A percentile compares a stretch with the other conserved stretches of the same genome.
Evolutionary conservation across 1,140 invertebrate genomes (phyloP).

Genomic region (Pseudachorutes palmiensis): DNA sequence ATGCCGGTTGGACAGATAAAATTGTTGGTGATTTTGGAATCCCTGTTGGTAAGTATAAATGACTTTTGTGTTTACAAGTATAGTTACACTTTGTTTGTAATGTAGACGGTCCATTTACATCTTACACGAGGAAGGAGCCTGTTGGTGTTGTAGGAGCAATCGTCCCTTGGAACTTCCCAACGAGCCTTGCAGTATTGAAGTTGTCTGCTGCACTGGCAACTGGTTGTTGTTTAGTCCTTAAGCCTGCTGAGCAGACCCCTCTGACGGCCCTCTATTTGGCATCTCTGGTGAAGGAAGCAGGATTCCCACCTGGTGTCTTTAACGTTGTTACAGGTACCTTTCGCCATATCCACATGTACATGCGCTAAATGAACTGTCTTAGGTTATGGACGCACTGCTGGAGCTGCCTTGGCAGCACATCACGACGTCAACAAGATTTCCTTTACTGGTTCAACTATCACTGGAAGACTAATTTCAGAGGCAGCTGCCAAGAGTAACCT

Average conservation of each 20-base stretch:
- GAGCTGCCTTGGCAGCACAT: constrained; percentile 77
- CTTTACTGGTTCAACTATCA: constrained; percentile 86
- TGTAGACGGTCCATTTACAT: constrained; percentile 46
- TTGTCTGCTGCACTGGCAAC: constrained; percentile 71
- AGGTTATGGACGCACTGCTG: constrained; percentile 59
- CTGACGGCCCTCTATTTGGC: constrained; percentile 74
- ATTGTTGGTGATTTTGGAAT: constrained; percentile 78
- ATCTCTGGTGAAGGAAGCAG: constrained; percentile 69
- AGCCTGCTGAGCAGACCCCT: constrained; percentile 91
- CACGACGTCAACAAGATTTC: constrained; percentile 77
- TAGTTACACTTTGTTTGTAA: no score
- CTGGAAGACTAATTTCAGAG: constrained; percentile 80
- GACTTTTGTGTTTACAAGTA: not conserved
- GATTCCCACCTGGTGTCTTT: constrained; percentile 77
- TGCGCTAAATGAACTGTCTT: not conserved
- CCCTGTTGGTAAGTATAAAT: constrained; percentile 56
- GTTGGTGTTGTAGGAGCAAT: constrained; percentile 76
- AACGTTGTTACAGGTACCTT: constrained; percentile 79
- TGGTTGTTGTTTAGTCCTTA: constrained; percentile 72
- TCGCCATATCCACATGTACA: not conserved
- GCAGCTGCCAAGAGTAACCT: constrained; percentile 80
- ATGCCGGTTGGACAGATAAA: constrained; percentile 87
- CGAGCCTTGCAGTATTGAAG: constrained; percentile 70
- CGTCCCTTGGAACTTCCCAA: constrained; percentile 74
- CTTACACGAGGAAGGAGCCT: constrained; percentile 67